phyloP scores from a whole-genome alignment of 2,888 invertebrate species.

The Liopterus haemorrhoidalis region DNA sequence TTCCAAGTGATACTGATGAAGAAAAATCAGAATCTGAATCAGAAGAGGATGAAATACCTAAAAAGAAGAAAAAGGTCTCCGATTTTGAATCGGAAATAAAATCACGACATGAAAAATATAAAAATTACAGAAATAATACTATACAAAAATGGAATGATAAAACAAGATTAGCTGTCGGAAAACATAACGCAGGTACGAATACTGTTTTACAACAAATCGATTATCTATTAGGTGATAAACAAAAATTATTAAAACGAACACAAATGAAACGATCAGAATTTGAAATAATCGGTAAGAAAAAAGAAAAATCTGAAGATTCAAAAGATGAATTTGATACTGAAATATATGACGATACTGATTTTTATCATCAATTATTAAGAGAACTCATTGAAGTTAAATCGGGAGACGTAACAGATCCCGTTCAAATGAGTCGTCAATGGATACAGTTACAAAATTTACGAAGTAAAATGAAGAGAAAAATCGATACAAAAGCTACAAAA shows the following conservation, averaged over 20 bases:
- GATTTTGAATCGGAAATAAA: slow-evolving; percentile 56
- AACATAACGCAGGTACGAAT: slow-evolving; percentile 56
- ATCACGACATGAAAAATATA: slow-evolving; percentile 55
- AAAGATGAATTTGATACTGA: slow-evolving; percentile 64
- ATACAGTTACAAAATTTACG: slow-evolving; percentile 85
- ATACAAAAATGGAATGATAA: slow-evolving; percentile 95
- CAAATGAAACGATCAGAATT: slow-evolving; percentile 73
- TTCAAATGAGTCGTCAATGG: slow-evolving; percentile 84
- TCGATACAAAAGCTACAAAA: slow-evolving; percentile 91
- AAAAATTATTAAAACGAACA: slow-evolving; percentile 70
- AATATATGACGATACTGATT: slow-evolving; percentile 95
- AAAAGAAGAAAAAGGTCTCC: slow-evolving; percentile 52
- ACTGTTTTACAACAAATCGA: slow-evolving; percentile 77
- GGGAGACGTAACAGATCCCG: slow-evolving; percentile 73
- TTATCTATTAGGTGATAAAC: slow-evolving; percentile 71
- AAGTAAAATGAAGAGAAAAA: slow-evolving; percentile 85
- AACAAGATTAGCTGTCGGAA: slow-evolving; percentile 66
- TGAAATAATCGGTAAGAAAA: slow-evolving; percentile 57
- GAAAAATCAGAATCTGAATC: slow-evolving; percentile 36
- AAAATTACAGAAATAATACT: slow-evolving; percentile 66
- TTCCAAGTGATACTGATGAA: slow-evolving; percentile 55
- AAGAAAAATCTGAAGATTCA: slow-evolving; percentile 19
- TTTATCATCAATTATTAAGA: slow-evolving; percentile 87
- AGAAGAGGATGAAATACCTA: slow-evolving; percentile 35
- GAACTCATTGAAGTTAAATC: slow-evolving; percentile 91